Evolutionary conservation across 2,113 vertebrate genomes (phyloP).

Genomic region (Anolis sagrei): DNA sequence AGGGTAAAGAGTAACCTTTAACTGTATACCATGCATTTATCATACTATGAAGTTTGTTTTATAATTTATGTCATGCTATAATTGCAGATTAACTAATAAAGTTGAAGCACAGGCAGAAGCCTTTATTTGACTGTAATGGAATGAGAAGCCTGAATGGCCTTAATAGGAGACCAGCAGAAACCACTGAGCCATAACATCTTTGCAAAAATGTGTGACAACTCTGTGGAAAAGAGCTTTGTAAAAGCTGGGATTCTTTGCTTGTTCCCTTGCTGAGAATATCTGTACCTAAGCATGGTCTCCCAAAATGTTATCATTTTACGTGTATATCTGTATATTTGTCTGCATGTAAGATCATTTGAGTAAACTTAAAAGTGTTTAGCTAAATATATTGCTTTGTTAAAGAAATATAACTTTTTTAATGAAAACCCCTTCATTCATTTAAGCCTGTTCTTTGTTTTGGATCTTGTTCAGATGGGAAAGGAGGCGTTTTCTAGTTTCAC

Average conservation of each 20-base stretch:
- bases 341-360: no score
- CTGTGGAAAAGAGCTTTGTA: neutral
- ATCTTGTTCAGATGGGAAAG: neutral
- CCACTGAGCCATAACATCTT: neutral
- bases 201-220: no score
- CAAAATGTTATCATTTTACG: neutral
- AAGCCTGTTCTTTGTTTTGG: neutral
- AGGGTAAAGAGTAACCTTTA: no score
- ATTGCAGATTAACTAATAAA: no score
- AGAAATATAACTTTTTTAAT: no score
- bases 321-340: neutral
- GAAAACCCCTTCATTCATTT: neutral
- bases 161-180: neutral
- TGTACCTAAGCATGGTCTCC: neutral
- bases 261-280: neutral
- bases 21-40: no score
- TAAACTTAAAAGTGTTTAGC: no score
- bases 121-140: neutral
- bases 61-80: no score
- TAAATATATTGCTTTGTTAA: no score
- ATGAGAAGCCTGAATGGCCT: neutral
- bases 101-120: neutral
- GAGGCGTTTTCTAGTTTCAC: neutral
- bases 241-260: neutral
- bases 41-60: no score